These are phyloP conservation scores for Natrix natrix DNA, from an alignment of 2,797 vertebrate species.

Conservation along the genomic window DNA sequence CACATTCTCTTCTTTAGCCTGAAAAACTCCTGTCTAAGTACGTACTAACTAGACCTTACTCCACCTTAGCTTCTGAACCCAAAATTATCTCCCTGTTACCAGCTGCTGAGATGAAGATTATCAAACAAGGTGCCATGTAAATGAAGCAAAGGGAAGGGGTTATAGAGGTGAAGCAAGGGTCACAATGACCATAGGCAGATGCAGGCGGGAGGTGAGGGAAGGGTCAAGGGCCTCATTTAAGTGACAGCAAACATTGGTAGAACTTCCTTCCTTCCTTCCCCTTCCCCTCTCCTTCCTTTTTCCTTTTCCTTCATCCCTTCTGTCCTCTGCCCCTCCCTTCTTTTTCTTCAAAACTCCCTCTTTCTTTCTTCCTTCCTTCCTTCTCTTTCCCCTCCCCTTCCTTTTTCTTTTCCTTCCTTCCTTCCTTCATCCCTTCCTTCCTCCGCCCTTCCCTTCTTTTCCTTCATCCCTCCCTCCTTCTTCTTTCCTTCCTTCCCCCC, in stretches of 20 bases:
- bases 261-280: not conserved
- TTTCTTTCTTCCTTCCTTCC: not conserved
- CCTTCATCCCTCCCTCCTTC: too few species aligned
- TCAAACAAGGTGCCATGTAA: not conserved
- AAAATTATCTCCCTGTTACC: not conserved
- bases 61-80: not conserved
- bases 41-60: not conserved
- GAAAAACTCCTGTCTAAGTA: not conserved
- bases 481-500: too few species aligned
- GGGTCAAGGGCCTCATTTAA: not conserved
- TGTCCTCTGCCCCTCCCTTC: too few species aligned
- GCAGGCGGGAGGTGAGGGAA: not conserved
- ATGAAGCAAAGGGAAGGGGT: not conserved
- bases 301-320: too few species aligned
- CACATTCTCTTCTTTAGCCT: not conserved
- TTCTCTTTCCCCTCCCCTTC: not conserved
- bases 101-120: not conserved
- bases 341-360: too few species aligned
- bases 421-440: too few species aligned
- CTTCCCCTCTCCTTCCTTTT: too few species aligned
- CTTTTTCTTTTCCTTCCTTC: too few species aligned
- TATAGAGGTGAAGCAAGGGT: not conserved
- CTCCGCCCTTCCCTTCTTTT: accelerated
- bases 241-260: not conserved
- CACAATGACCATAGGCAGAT: not conserved